phyloP scores from a whole-genome alignment of 64 coral and sea anemone species.

The Pachyseris speciosa region DNA sequence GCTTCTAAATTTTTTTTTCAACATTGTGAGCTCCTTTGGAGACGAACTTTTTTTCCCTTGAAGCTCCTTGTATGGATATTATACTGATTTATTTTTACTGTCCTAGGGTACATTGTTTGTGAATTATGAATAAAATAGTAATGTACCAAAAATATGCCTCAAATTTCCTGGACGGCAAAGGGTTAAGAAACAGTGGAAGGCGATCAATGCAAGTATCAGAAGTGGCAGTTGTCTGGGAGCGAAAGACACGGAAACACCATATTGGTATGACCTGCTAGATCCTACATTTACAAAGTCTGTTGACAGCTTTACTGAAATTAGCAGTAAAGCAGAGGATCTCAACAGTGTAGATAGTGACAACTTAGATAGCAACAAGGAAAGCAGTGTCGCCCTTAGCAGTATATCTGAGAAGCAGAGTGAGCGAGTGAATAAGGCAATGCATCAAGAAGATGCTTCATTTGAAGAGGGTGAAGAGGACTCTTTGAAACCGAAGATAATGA shows the following conservation, averaged over 20 bases:
- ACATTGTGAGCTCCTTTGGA: too few species aligned
- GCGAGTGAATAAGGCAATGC: constrained; percentile 12
- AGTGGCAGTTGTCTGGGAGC: constrained; percentile 50
- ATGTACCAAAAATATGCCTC: background rate
- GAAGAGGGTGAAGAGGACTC: constrained; percentile 29
- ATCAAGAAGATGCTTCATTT: constrained; percentile 35
- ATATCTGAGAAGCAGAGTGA: too few species aligned
- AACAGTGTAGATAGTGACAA: background rate
- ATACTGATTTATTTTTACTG: background rate
- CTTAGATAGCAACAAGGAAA: background rate
- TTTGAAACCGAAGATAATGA: constrained; percentile 31
- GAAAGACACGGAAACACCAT: constrained; percentile 40
- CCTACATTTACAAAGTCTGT: constrained; percentile 35
- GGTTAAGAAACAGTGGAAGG: constrained; percentile 61
- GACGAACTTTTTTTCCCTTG: too few species aligned
- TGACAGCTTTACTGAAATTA: constrained; percentile 26
- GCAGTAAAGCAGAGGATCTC: constrained; percentile 43
- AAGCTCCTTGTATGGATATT: background rate
- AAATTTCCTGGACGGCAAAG: background rate
- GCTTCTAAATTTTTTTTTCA: background rate
- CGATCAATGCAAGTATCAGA: constrained; percentile 50
- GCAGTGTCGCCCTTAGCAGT: too few species aligned
- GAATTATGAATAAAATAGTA: background rate
- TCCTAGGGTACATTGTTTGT: background rate
- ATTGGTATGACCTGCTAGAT: constrained; percentile 51